Base-by-base conservation (phyloP, 2,888 invertebrate genomes). In the Hyposoter didymator region DNA sequence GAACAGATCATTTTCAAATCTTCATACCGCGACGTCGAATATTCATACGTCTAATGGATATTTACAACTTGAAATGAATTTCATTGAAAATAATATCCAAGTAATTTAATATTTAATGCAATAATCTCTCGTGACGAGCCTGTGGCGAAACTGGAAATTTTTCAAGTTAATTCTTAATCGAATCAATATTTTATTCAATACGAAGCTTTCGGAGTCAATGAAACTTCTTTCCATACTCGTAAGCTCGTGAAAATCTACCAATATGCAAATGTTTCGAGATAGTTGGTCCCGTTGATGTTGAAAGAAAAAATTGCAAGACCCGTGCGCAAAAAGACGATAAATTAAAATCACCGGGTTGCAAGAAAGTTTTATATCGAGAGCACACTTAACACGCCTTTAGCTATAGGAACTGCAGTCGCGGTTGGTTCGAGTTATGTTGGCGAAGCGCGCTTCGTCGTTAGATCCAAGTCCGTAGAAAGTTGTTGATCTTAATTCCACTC, bases 381-480 rank as follows among this genome's bases (percentile, higher is more conserved):
- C 45, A 12, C 39, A 52, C 14, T 70, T n/a, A 74, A 66, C 69
- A 64, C 45, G 59, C 59, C 59, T 66, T 59, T 35, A 76, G 32
- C 14, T 59, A 28, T 28, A 22, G 62, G 22, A 84, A 43, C 45
- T 10, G 62, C 74, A 19, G 14, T 74, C 69, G 55, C 69, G 55
- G 64, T 79, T 74, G 52, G 28, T 62, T 67, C 81, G 78, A 82
- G 67, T 82, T 84, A 69, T 74, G 78, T 62, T 70, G n/a, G 70
- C 22, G 17, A 64, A 64, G 76, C 64, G 67, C 49, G 45, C 73
- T 78, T 78, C 81, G 81, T 66, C 78, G 35, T 45, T 70, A 78
- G 74, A 85, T 66, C 69, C 49, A 76, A 84, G 74, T 82, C 73
- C 70, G 78, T 85, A 79, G 83, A 85, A 83, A 85, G 85, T 83